Conservation (phyloP, 2,888 invertebrate genomes). For the Scaptodrosophila latifasciaeformis region DNA sequence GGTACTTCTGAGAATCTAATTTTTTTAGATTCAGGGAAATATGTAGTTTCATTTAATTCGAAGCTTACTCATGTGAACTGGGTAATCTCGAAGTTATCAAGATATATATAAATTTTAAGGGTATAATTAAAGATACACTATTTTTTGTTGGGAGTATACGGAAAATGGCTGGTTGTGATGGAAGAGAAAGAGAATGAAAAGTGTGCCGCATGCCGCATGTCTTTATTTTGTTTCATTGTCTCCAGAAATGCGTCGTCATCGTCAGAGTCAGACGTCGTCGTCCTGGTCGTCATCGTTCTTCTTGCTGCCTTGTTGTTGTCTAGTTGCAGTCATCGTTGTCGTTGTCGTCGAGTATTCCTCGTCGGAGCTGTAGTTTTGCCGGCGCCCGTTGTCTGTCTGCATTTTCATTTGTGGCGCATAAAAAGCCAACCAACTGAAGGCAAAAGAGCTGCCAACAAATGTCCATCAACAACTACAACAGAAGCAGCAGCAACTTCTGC, state of each 20-base stretch:
- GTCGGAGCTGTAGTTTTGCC: constrained; percentile 12
- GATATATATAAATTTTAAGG: too few species aligned
- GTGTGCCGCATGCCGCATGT: constrained; percentile 27
- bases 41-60: too few species aligned
- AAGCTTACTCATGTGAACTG: too few species aligned
- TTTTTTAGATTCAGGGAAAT: too few species aligned
- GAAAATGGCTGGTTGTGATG: too few species aligned
- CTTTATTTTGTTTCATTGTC: constrained; percentile 55
- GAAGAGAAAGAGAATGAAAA: too few species aligned
- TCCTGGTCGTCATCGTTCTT: constrained; percentile 34
- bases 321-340: constrained; percentile 3
- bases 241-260: constrained; percentile 62
- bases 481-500: constrained; percentile 14
- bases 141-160: too few species aligned
- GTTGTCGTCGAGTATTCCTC: background rate
- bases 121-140: too few species aligned
- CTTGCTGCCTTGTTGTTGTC: too few species aligned
- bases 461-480: constrained; percentile 59
- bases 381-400: constrained; percentile 69
- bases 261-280: constrained; percentile 51
- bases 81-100: too few species aligned
- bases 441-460: constrained; percentile 64
- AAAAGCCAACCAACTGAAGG: constrained; percentile 44
- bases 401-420: constrained; percentile 66
- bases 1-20: too few species aligned